A percentile compares a stretch with the other conserved stretches of the same genome.
Conservation (phyloP, 1,140 invertebrate species). For the Drosophila bocki region DNA sequence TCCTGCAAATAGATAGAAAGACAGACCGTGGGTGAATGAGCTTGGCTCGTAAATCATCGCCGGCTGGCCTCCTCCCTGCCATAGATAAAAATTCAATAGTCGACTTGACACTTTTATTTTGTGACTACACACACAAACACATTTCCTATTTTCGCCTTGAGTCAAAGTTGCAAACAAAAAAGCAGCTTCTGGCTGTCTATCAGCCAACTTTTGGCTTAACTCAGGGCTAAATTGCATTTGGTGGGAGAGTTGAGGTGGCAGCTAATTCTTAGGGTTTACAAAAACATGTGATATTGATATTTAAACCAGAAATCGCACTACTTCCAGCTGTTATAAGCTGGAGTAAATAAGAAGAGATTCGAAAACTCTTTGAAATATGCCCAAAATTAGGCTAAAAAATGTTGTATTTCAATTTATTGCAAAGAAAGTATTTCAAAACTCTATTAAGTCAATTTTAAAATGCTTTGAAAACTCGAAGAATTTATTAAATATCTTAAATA, state of each 20-base stretch:
- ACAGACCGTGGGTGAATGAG: not conserved
- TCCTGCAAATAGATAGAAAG: slow-evolving; percentile 43
- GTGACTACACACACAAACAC: slow-evolving; percentile 44
- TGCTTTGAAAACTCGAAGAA: too few species aligned
- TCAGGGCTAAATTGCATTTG: slow-evolving; percentile 1
- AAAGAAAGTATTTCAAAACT: too few species aligned
- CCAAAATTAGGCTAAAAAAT: too few species aligned
- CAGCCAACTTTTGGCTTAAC: slow-evolving; percentile 39
- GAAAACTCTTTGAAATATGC: not conserved
- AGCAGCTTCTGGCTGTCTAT: slow-evolving; percentile 57
- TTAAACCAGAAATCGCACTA: too few species aligned
- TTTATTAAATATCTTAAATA: too few species aligned
- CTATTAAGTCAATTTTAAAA: too few species aligned
- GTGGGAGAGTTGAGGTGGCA: not conserved
- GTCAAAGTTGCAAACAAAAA: slow-evolving; percentile 59
- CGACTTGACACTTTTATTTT: slow-evolving; percentile 81
- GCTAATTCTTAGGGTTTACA: not conserved
- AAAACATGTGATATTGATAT: not conserved
- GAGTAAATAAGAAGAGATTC: too few species aligned
- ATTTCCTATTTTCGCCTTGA: slow-evolving; percentile 45
- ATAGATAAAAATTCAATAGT: slow-evolving; percentile 82
- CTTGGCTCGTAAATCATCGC: slow-evolving; percentile 70
- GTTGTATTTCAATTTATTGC: too few species aligned
- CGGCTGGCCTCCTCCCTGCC: slow-evolving; percentile 17
- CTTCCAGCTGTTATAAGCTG: too few species aligned